Evolutionary conservation across 1,140 invertebrate genomes (phyloP), one percentile per base, ranked within the genome.

Genomic region (Ericerus pela): DNA sequence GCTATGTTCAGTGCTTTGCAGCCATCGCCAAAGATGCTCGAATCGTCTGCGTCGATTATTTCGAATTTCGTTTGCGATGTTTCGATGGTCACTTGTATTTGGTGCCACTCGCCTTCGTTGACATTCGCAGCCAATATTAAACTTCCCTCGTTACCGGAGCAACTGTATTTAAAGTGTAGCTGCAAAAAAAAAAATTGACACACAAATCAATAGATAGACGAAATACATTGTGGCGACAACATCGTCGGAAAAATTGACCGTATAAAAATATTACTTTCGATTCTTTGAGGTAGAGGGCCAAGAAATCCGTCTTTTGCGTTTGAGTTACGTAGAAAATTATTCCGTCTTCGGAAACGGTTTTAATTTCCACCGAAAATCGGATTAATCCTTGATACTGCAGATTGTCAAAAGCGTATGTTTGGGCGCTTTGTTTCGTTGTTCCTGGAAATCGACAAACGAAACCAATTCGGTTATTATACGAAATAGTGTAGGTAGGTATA

Each of bases 61-160:
- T 71, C 71, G n/a, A 93, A 67, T 57, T 77, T 77, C 0, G 81
- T 82, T 54, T 72, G 65, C 27, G 73, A 71, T 2, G 68, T 64
- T 27, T 74, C 66, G 52, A 81, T 70, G 33, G 74, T 79, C 61
- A 85, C 76, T 12, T 71, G 70, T 0, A 85, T 75, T 0, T 73
- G 79, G 66, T 98, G 94, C 94, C 93, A 97, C 30, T 81, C 65
- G 8, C 82, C 81, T 67, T 96, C 91, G 62, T 89, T 84, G 57
- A 89, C 81, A 11, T 70, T 71, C 1, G 67, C 63, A 0, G 73
- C 63, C 26, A 69, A 73, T 1, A 68, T 65, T 0, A 94, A 67
- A 0, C 71, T 58, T 0, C 75, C 80, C 0, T 77, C 69, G n/a
- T 79, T 83, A 18, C 72, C 78, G 28, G 85, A 87, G 68, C 79